Evolutionary conservation across 2,888 invertebrate genomes (phyloP).

Genomic region (Epicampocera succincta): DNA sequence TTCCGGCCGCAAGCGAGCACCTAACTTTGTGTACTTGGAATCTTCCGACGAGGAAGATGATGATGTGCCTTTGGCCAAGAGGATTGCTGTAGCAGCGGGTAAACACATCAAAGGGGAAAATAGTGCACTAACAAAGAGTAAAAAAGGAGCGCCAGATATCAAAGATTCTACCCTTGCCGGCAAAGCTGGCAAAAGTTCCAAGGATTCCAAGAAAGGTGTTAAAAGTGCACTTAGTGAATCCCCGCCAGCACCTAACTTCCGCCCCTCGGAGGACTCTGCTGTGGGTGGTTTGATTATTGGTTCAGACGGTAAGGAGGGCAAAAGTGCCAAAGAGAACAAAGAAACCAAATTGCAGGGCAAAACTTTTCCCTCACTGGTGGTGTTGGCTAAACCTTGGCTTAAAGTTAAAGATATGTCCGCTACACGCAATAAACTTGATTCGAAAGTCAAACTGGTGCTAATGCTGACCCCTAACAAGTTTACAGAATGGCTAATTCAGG

Average conservation of each 20-base stretch:
- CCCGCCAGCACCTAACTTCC: conserved; percentile 78
- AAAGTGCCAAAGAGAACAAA: conserved; percentile 86
- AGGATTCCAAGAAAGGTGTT: conserved; percentile 55
- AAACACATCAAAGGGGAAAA: conserved; percentile 72
- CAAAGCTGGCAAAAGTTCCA: conserved; percentile 40
- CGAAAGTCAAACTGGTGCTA: conserved; percentile 90
- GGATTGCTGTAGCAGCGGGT: conserved; percentile 78
- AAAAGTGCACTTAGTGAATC: conserved; percentile 55
- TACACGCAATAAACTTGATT: conserved; percentile 86
- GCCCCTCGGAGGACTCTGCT: conserved; percentile 88
- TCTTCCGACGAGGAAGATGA: conserved; percentile 82
- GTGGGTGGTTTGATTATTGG: conserved; percentile 88
- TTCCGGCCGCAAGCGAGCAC: conserved; percentile 73
- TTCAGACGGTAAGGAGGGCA: conserved; percentile 82
- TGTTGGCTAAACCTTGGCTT: conserved; percentile 90
- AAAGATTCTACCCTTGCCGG: conserved; percentile 15
- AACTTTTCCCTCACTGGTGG: conserved; percentile 93
- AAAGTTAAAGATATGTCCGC: conserved; percentile 86
- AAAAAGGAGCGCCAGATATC: conserved; percentile 32
- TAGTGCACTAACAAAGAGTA: conserved; percentile 53
- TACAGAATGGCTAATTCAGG: conserved; percentile 94
- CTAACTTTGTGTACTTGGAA: conserved; percentile 78
- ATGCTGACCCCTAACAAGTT: conserved; percentile 92
- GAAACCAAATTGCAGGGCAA: conserved; percentile 89
- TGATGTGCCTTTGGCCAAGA: conserved; percentile 82